Base-by-base conservation (phyloP, 2,888 invertebrate genomes). In the Drosophila vallismaia region DNA sequence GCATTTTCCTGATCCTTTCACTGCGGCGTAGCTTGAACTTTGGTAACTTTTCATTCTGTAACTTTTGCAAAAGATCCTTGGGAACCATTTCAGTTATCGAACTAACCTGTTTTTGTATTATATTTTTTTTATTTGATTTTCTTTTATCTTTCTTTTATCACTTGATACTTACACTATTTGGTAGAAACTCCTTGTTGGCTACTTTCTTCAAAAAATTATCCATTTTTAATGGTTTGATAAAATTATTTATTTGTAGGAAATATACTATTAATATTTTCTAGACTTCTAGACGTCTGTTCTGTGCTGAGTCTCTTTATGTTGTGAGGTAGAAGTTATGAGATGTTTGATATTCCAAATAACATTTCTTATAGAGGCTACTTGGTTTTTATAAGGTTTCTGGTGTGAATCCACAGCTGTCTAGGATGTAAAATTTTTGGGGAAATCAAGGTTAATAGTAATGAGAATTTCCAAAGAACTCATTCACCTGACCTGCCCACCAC, bases 401-500 rank as follows among this genome's bases (percentile, higher is more conserved):
- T 19, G 19, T 19, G 19, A 19, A 19, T 19, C 19, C 19, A 19
- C 19, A 19, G 19, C 19, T 19, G 19, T 19, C 19, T 19, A 19
- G 1, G 19, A 19, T 2, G 19, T 19, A 19, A 1, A 1, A 19
- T 19, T 19, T 19, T 19, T 19, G 19, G 19, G 19, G 19, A 19
- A 19, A 19, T 29, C 58, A 57, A 46, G 36, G 59, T 55, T 50
- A 50, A 24, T 44, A 29, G 31, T 33, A 36, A 5, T 31, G 4
- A 19, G 19, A 19, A 19, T 19, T 19, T 57, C 14, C 26, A 9
- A 19, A 26, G 26, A 57, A 28, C 36, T 42, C 14, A 52, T 62
- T 54, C 59, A 52, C 68, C 59, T 68, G 59, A 68, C 71, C 48
- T 19, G 40, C 24, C 12, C 28, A 71, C 63, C 62, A 50, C 69